Base-by-base conservation (phyloP, 2,888 invertebrate species). In the Anagyrus pseudococci region DNA sequence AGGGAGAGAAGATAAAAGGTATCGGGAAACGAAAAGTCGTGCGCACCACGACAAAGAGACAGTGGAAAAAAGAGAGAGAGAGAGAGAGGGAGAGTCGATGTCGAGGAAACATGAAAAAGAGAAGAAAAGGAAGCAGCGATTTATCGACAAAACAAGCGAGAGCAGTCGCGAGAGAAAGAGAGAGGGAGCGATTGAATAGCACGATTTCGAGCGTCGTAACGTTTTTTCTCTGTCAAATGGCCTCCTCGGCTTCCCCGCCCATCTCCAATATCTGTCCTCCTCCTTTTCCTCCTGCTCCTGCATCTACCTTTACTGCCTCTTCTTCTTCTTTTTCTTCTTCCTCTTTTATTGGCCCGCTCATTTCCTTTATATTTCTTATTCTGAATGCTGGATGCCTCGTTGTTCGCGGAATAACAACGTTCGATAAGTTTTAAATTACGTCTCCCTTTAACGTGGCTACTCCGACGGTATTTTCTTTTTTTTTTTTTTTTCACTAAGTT, bases 91-190 rank as follows among this genome's bases (percentile, higher is more conserved):
- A 59, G 33, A 54, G 49, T 33, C 48, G 33, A 13, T 10, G 6
- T 6, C 52, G 40, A 56, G 46, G 57, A 56, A 53, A 57, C 41
- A 49, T 29, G 29, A 40, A 58, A 52, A 50, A 40, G 40, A 56
- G 65, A 62, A 53, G 37, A 66, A 57, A 66, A 57, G 62, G 58
- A 54, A 67, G 66, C 57, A 59, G 67, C 62, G 66, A 44, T 58
- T 63, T 63, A 63, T 63, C 63, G 63, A 63, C 58, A 59, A 63
- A 63, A 59, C 63, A 55, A 50, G 40, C 40, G 37, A 29, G 22
- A 15, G 22, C 22, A 22, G 53, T 43, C 40, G 22, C n/a, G 44
- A 29, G 46, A 13, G 15, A 17, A 22, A 15, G 13, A 22, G 13
- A 13, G 22, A 22, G 22, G 46, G n/a, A 19, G 29, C 10, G 49